Evolutionary conservation across 2,113 vertebrate genomes (phyloP).

Genomic region (Synchiropus splendidus): DNA sequence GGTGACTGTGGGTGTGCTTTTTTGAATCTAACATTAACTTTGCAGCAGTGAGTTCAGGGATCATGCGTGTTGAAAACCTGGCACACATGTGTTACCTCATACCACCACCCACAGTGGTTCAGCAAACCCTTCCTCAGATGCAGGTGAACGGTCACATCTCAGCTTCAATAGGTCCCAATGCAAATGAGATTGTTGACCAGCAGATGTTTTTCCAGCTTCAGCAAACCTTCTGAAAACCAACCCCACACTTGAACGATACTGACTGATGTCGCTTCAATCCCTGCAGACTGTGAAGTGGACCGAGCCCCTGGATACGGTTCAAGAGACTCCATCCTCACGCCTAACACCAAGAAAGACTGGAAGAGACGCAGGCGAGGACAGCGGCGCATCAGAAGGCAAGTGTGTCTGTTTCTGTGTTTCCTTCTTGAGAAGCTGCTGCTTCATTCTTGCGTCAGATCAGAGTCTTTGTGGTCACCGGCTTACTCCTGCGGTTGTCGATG

Average conservation of each 20-base stretch:
- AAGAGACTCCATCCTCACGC: conserved; percentile 60
- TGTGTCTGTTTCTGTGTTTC: not conserved
- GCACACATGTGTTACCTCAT: too few species aligned
- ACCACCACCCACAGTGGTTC: too few species aligned
- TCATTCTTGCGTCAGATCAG: conserved; percentile 21
- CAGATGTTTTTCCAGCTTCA: too few species aligned
- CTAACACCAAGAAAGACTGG: conserved; percentile 43
- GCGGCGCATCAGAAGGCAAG: conserved; percentile 40
- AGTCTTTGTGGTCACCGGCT: not conserved
- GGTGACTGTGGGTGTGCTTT: too few species aligned
- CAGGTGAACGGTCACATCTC: too few species aligned
- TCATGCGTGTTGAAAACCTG: too few species aligned
- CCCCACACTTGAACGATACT: not conserved
- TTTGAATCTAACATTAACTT: too few species aligned
- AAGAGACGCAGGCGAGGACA: conserved; percentile 48
- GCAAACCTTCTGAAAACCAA: too few species aligned
- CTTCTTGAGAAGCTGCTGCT: conserved; percentile 11
- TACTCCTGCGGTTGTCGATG: conserved; percentile 21
- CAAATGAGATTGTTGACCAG: too few species aligned
- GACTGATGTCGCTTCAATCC: conserved; percentile 55
- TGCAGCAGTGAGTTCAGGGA: too few species aligned
- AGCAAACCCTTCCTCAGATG: too few species aligned
- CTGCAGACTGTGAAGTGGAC: conserved; percentile 55
- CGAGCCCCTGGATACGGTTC: conserved; percentile 54
- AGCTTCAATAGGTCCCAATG: too few species aligned